These are phyloP conservation scores for Leptinotarsa lineolata DNA, from an alignment of 1,140 invertebrate species.

Conservation along the genomic window DNA sequence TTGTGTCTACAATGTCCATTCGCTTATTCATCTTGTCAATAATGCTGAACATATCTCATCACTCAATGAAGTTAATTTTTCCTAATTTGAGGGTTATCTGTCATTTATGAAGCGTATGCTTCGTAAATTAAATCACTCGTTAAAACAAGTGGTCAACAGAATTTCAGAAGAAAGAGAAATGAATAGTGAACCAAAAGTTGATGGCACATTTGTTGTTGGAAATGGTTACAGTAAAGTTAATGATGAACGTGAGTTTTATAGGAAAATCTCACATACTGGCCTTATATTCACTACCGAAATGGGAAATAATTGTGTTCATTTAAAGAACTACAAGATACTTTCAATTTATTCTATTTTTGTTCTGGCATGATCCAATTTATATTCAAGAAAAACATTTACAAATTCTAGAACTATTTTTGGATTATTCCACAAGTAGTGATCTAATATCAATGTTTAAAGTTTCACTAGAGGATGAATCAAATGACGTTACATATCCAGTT, in stretches of 20 bases:
- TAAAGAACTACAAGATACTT: background rate
- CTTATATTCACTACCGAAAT: background rate
- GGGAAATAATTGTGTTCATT: conserved; percentile 7
- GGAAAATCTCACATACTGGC: background rate
- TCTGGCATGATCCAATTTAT: conserved; percentile 8
- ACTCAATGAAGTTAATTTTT: conserved; percentile 26
- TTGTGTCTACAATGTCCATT: conserved; percentile 32
- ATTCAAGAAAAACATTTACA: conserved; percentile 16
- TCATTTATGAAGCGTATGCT: conserved; percentile 17
- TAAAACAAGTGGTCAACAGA: conserved; percentile 28
- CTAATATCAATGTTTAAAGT: background rate
- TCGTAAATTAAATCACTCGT: conserved; percentile 19
- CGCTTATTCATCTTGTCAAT: conserved; percentile 20
- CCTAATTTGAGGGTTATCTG: conserved; percentile 35
- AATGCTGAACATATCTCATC: conserved; percentile 26
- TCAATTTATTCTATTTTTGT: background rate
- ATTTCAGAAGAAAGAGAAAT: conserved; percentile 26
- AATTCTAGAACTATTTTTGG: background rate
- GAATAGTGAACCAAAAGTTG: background rate
- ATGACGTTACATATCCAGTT: background rate
- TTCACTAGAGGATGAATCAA: background rate
- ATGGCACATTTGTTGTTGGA: background rate
- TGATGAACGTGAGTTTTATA: background rate
- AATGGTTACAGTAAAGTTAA: background rate
- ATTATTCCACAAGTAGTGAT: conserved; percentile 13